Conservation (phyloP, 2,888 invertebrate genomes). For the Drosophila mimica region DNA sequence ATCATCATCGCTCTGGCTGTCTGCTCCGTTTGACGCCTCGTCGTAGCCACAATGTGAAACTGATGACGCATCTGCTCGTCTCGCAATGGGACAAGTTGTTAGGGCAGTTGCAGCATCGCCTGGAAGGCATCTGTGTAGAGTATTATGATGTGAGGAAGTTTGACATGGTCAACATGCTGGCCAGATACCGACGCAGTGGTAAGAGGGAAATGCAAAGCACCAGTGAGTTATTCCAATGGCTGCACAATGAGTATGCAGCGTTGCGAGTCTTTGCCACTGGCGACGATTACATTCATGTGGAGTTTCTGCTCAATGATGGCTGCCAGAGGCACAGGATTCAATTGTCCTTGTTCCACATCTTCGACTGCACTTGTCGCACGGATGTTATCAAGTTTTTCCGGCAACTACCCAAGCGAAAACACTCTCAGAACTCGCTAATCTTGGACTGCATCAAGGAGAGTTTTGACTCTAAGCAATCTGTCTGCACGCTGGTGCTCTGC, state of each 20-base stretch:
- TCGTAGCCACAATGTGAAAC: conserved; percentile 52
- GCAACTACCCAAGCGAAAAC: conserved; percentile 42
- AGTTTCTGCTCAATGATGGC: conserved; percentile 49
- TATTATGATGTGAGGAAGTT: conserved; percentile 76
- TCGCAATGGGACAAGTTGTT: conserved; percentile 69
- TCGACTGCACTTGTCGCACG: conserved; percentile 47
- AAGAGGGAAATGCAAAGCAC: conserved; percentile 51
- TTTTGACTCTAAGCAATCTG: conserved; percentile 43
- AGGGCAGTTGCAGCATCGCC: conserved; percentile 34
- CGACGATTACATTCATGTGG: conserved; percentile 73
- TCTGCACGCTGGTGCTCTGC: conserved; percentile 62
- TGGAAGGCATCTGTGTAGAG: conserved; percentile 62
- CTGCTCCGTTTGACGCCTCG: conserved; percentile 59
- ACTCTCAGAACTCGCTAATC: conserved; percentile 41
- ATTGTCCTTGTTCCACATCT: conserved; percentile 63
- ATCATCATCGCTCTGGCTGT: conserved; percentile 51
- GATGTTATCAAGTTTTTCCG: conserved; percentile 59
- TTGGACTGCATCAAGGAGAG: conserved; percentile 73
- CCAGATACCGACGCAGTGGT: conserved; percentile 3
- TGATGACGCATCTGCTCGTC: conserved; percentile 68
- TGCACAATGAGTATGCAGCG: conserved; percentile 58
- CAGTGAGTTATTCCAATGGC: conserved; percentile 70
- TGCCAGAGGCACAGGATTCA: conserved; percentile 37
- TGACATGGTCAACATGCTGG: conserved; percentile 73
- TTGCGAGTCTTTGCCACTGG: conserved; percentile 56